Conservation (phyloP, 2,113 vertebrate species). For the Solea solea region DNA sequence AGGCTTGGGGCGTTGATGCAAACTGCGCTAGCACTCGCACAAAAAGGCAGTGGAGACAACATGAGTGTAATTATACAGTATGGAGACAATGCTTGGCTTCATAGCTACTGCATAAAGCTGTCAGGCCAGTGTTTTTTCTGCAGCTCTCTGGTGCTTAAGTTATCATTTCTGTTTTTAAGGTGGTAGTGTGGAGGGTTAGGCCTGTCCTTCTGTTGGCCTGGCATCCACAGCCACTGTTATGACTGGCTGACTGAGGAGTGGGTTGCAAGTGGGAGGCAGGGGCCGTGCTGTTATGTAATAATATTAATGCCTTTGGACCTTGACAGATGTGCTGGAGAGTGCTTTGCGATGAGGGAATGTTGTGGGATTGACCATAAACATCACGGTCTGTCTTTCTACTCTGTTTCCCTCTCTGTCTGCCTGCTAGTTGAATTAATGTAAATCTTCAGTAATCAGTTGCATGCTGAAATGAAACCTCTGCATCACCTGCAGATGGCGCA, state of each 20-base stretch:
- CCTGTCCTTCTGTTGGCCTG: conserved; percentile 52
- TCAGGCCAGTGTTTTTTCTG: conserved; percentile 12
- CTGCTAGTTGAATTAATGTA: conserved; percentile 1
- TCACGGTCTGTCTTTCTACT: background rate
- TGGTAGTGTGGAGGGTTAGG: conserved; percentile 13
- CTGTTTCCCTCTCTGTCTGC: background rate
- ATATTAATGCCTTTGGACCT: conserved; percentile 48
- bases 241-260: conserved; percentile 40
- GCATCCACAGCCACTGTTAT: conserved; percentile 49
- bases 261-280: background rate
- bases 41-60: conserved; percentile 24
- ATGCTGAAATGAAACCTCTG: background rate
- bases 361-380: conserved; percentile 4
- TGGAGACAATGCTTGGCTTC: conserved; percentile 32
- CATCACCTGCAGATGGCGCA: conserved; percentile 61
- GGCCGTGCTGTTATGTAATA: conserved; percentile 55
- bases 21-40: conserved; percentile 25
- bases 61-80: conserved; percentile 13
- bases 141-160: conserved; percentile 26
- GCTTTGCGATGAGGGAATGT: conserved; percentile 12
- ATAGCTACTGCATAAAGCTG: background rate
- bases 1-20: conserved; percentile 44
- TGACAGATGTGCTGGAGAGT: conserved; percentile 53
- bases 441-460: conserved; percentile 24
- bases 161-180: conserved; percentile 45